phyloP scores from a whole-genome alignment of 2,113 vertebrate genomes.

The Thinocorus orbignyianus region DNA sequence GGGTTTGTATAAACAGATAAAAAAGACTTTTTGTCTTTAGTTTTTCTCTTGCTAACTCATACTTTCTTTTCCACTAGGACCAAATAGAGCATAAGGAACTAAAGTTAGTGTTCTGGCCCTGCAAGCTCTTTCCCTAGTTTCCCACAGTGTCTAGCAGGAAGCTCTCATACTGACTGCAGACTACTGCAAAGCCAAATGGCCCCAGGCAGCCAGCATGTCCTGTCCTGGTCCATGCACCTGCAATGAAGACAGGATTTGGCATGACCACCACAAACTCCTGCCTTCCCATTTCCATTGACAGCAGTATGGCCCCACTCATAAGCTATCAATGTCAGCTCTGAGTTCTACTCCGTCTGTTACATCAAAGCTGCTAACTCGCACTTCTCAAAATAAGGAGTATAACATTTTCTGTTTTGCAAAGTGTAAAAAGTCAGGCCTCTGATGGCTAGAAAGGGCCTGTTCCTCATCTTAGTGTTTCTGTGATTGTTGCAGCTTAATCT shows the following conservation, averaged over 20 bases:
- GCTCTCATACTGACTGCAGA: background rate
- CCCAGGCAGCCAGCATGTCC: rapidly evolving
- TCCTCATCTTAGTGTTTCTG: background rate
- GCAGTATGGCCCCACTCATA: background rate
- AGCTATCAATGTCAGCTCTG: background rate
- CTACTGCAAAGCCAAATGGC: background rate
- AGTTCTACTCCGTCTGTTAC: background rate
- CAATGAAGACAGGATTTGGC: too few relatives aligned
- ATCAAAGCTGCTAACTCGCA: background rate
- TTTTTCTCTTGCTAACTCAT: background rate
- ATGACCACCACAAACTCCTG: background rate
- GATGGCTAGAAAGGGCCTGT: background rate
- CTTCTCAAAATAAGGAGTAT: background rate
- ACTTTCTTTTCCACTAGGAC: background rate
- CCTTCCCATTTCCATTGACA: background rate
- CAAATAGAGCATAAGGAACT: background rate
- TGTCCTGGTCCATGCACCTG: background rate
- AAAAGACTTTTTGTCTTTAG: background rate
- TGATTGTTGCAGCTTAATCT: background rate
- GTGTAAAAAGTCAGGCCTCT: background rate
- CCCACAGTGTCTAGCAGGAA: background rate
- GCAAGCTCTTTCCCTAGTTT: background rate
- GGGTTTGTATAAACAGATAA: background rate
- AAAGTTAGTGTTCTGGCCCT: background rate
- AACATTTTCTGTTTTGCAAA: background rate